Percentiles rank a stretch among this genome's conserved stretches.
Evolutionary conservation across 2,888 invertebrate species (phyloP).

Genomic region (Amphipyra tragopoginis): DNA sequence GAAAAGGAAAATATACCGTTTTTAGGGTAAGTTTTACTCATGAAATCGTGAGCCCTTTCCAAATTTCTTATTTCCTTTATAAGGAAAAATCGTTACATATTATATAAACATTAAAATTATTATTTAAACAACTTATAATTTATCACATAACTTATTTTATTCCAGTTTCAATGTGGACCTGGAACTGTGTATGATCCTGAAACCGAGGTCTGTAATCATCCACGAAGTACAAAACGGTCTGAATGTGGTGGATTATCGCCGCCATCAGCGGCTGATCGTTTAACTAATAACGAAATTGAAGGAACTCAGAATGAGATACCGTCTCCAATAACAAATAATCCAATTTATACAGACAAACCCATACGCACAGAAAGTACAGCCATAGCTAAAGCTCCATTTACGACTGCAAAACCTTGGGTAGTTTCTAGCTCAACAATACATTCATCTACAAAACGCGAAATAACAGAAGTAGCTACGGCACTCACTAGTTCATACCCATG

Average conservation of each 20-base stretch:
- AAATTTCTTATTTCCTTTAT: too few relatives aligned
- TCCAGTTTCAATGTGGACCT: slow-evolving; percentile 93
- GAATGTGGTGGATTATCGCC: slow-evolving; percentile 90
- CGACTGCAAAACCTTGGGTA: slow-evolving; percentile 34
- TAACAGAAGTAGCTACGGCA: slow-evolving; percentile 16
- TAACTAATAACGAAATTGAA: slow-evolving; percentile 86
- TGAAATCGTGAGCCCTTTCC: too few relatives aligned
- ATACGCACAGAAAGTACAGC: slow-evolving; percentile 23
- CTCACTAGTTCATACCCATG: slow-evolving; percentile 42
- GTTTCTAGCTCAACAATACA: slow-evolving; percentile 7
- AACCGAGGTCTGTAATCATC: slow-evolving; percentile 92
- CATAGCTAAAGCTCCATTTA: slow-evolving; percentile 7
- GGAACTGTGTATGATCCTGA: slow-evolving; percentile 94
- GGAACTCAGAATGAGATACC: slow-evolving; percentile 71
- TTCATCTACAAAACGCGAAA: slow-evolving; percentile 33
- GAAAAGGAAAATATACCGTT: slow-evolving; percentile 87
- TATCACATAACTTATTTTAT: slow-evolving; percentile 38
- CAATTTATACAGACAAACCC: slow-evolving; percentile 52
- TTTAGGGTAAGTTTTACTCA: slow-evolving; percentile 80
- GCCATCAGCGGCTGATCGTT: slow-evolving; percentile 28
- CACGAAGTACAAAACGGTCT: slow-evolving; percentile 91
- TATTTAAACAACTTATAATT: too few relatives aligned
- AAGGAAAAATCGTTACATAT: too few relatives aligned
- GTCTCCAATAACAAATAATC: slow-evolving; percentile 72
- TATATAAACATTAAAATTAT: too few relatives aligned